Conservation (phyloP, 2,797 vertebrate species). For the Xiphorhynchus erythropygius region DNA sequence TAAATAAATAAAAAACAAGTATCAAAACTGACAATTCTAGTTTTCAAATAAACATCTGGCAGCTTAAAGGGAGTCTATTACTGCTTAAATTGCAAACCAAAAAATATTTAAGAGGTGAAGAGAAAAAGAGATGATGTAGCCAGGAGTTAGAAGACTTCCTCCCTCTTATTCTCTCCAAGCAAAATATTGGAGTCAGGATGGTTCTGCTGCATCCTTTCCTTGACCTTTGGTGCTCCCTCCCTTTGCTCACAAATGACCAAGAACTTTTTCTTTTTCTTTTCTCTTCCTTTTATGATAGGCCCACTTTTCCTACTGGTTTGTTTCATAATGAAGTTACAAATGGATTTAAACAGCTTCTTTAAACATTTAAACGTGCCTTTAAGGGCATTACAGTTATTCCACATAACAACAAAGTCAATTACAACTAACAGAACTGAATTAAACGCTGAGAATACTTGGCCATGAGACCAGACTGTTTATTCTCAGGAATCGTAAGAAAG, state of each 20-base stretch:
- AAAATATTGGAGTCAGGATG: neutral
- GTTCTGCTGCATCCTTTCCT: neutral
- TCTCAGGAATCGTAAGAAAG: neutral
- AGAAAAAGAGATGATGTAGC: neutral
- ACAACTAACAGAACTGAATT: neutral
- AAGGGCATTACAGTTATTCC: neutral
- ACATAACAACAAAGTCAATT: neutral
- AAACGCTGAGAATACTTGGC: neutral
- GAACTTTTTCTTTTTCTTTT: neutral
- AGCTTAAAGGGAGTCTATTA: neutral
- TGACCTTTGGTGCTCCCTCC: neutral
- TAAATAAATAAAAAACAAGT: neutral
- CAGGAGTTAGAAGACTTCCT: neutral
- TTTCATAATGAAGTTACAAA: neutral
- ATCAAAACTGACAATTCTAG: neutral
- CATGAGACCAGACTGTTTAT: neutral
- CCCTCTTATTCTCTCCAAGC: neutral
- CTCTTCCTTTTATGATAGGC: neutral
- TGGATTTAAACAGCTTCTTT: neutral
- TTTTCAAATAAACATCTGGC: neutral
- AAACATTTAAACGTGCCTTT: neutral
- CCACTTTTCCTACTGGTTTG: neutral
- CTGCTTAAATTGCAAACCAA: neutral
- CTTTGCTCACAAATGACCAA: neutral
- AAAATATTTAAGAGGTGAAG: neutral